Evolutionary conservation across 2,888 invertebrate genomes (phyloP).

Genomic region (Eurois occulta): DNA sequence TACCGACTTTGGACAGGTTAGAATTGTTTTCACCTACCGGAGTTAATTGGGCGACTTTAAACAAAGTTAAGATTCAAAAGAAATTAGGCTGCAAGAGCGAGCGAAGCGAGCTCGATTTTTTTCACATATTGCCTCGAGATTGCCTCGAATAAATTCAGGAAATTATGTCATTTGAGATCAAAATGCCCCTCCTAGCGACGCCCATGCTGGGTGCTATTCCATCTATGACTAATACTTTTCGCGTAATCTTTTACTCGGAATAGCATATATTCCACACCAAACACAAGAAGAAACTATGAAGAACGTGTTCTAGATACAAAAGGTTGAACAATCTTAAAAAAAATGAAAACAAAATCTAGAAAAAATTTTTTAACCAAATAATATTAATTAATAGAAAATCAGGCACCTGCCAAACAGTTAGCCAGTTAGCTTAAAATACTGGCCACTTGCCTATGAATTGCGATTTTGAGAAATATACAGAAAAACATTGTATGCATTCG

Average conservation of each 20-base stretch:
- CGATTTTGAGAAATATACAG: conserved; percentile 19
- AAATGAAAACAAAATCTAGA: background rate
- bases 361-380: background rate
- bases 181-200: no score
- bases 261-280: background rate
- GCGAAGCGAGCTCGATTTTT: no score
- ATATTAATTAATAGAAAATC: conserved; percentile 19
- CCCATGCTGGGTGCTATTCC: background rate
- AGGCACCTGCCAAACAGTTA: conserved; percentile 2
- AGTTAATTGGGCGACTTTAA: no score
- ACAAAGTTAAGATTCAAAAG: no score
- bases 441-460: conserved; percentile 45
- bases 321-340: background rate
- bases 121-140: no score
- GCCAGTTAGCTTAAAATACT: conserved; percentile 39
- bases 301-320: background rate
- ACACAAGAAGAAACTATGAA: background rate
- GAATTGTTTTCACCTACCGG: no score
- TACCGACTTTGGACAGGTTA: no score
- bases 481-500: conserved; percentile 29
- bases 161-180: no score
- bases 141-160: no score
- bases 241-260: background rate
- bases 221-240: background rate
- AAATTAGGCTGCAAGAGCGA: no score